A percentile compares a stretch with the other conserved stretches of the same genome.
Conservation (phyloP, 2,113 vertebrate genomes). For the Forbesichthys papilliferus region DNA sequence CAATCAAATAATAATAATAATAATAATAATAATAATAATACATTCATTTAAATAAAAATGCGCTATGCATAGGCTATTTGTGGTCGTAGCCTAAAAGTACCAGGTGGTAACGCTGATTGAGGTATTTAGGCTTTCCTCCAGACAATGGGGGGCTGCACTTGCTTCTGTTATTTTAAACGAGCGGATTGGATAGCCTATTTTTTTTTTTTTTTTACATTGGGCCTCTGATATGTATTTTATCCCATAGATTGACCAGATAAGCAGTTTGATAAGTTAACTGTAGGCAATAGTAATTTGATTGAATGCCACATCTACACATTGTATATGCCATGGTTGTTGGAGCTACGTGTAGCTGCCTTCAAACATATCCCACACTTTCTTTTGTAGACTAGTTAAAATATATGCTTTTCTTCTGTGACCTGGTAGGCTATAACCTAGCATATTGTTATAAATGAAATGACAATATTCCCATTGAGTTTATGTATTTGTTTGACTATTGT, state of each 20-base stretch:
- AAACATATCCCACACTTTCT: too few relatives aligned
- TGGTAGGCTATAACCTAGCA: too few relatives aligned
- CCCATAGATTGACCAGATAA: slow-evolving; percentile 48
- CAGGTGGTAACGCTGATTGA: slow-evolving; percentile 58
- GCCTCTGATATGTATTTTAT: slow-evolving; percentile 10
- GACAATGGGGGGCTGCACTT: slow-evolving; percentile 63
- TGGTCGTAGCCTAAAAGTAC: slow-evolving; percentile 1
- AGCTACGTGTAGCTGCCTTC: neutral
- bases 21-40: too few relatives aligned
- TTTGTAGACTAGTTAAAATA: too few relatives aligned
- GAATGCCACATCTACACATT: slow-evolving; percentile 50
- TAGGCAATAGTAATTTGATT: slow-evolving; percentile 31
- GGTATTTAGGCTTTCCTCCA: slow-evolving; percentile 47
- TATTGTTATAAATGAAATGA: slow-evolving; percentile 46
- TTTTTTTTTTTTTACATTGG: slow-evolving; percentile 32
- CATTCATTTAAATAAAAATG: too few relatives aligned
- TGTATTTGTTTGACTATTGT: slow-evolving; percentile 66
- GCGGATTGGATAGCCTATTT: neutral
- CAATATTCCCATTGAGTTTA: slow-evolving; percentile 33
- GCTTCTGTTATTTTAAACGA: slow-evolving; percentile 52
- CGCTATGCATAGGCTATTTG: neutral
- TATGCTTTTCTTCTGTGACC: slow-evolving; percentile 11
- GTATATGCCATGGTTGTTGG: neutral
- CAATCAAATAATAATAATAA: too few relatives aligned
- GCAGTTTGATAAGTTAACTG: slow-evolving; percentile 39